Evolutionary conservation across 2,888 invertebrate species (phyloP).

Genomic region (Drosophila cracens): DNA sequence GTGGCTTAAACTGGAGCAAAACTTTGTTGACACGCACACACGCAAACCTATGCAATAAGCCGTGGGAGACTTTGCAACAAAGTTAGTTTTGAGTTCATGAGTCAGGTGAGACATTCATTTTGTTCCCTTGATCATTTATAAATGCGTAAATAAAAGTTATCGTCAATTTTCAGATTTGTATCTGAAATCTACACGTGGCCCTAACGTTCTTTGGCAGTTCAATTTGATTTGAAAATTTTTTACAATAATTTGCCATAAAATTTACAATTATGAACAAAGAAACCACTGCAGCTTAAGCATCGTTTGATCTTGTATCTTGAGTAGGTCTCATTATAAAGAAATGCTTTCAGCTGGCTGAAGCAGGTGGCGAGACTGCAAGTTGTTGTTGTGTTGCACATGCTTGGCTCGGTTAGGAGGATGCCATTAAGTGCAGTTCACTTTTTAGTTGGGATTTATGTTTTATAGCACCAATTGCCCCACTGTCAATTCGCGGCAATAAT

Average conservation of each 20-base stretch:
- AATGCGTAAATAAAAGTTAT: background rate
- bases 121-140: background rate
- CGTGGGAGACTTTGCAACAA: constrained; percentile 24
- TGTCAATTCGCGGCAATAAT: constrained; percentile 68
- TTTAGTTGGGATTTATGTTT: constrained; percentile 55
- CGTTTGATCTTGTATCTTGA: constrained; percentile 33
- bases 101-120: background rate
- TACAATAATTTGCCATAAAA: constrained; percentile 22
- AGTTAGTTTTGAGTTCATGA: background rate
- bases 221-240: background rate
- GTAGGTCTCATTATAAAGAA: constrained; percentile 41
- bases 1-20: constrained; percentile 66
- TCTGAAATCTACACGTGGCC: background rate
- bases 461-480: constrained; percentile 66
- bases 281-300: constrained; percentile 18
- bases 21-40: constrained; percentile 59
- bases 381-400: constrained; percentile 21
- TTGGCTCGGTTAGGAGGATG: background rate
- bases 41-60: constrained; percentile 26
- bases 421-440: constrained; percentile 29
- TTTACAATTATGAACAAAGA: constrained; percentile 27
- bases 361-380: constrained; percentile 33
- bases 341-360: constrained; percentile 41
- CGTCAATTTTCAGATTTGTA: background rate
- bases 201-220: constrained; percentile 3